Evolutionary conservation across 2,888 invertebrate species (phyloP), one percentile per base, ranked within the genome.

Genomic region (Zeuzera pyrina): DNA sequence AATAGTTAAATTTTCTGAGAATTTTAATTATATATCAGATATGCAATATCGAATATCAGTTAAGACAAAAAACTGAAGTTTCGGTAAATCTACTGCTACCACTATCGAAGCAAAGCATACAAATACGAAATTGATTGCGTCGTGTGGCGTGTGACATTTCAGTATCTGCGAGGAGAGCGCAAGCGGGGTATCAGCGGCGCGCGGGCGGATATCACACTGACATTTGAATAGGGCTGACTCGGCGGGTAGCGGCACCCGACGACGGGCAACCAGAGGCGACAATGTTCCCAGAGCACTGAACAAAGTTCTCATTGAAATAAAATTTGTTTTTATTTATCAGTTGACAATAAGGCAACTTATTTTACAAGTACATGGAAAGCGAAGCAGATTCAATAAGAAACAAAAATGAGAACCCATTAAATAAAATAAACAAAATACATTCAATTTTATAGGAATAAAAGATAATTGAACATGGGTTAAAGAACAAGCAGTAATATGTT

Each of bases 51-150:
- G n/a, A n/a, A n/a, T n/a, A n/a, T n/a, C n/a, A n/a, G n/a, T n/a
- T n/a, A n/a, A n/a, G n/a, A n/a, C n/a, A n/a, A n/a, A n/a, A n/a
- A n/a, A n/a, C n/a, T n/a, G n/a, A n/a, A n/a, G 53, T 56, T 59
- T 54, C 65, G 62, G 74, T 76, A 74, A 73, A 73, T 73, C 71
- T 66, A 68, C 66, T 68, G 52, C 56, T 60, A 68, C 59, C 62
- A 63, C 64, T 73, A 77, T 71, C 68, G 61, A 59, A 61, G 62
- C 66, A 62, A 61, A 59, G 68, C 64, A 67, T 79, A 81, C 83
- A 79, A 81, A 83, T 83, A 69, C 69, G 79, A 81, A 78, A 83
- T 79, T 83, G 83, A 83, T 83, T 81, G 74, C 79, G 69, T 72
- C 76, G 77, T 76, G 73, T 28, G 28, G 28, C 74, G 66, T 77